These are phyloP conservation scores for Oryzias javanicus DNA, from an alignment of 2,113 vertebrate genomes.

Conservation along the genomic window DNA sequence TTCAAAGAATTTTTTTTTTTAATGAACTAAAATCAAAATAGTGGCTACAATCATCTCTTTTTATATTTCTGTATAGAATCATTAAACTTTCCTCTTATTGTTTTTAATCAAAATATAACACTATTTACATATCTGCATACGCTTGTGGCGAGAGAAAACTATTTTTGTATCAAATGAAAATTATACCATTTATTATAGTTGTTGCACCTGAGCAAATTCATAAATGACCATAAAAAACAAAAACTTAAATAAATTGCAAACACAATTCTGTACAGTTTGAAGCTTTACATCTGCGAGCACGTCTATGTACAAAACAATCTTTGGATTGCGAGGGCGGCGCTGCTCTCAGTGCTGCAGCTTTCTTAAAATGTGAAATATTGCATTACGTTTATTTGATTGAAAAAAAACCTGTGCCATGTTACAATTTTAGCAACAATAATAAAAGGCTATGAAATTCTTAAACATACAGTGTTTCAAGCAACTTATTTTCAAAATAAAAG, in stretches of 20 bases:
- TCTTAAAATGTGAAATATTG: neutral
- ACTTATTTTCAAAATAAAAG: slow-evolving; percentile 26
- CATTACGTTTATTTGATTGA: slow-evolving; percentile 40
- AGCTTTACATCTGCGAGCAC: slow-evolving; percentile 57
- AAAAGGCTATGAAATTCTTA: slow-evolving; percentile 24
- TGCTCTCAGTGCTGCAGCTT: neutral
- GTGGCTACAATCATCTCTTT: slow-evolving; percentile 35
- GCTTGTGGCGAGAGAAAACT: slow-evolving; percentile 6
- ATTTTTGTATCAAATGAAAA: slow-evolving; percentile 16
- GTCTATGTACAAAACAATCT: slow-evolving; percentile 74
- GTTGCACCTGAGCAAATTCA: slow-evolving; percentile 60
- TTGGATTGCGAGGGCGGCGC: slow-evolving; percentile 22
- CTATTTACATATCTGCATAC: slow-evolving; percentile 68
- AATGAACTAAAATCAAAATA: slow-evolving; percentile 32
- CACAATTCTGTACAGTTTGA: slow-evolving; percentile 64
- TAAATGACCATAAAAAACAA: slow-evolving; percentile 12
- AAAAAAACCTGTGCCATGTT: slow-evolving; percentile 51
- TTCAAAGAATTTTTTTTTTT: slow-evolving; percentile 5
- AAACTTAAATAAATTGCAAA: slow-evolving; percentile 61
- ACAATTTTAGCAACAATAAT: slow-evolving; percentile 21
- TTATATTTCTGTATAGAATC: slow-evolving; percentile 35
- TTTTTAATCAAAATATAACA: slow-evolving; percentile 53
- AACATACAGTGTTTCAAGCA: slow-evolving; percentile 61
- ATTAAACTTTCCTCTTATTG: slow-evolving; percentile 30
- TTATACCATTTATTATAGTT: slow-evolving; percentile 16